phyloP scores from a whole-genome alignment of 2,888 invertebrate genomes.

The Taphrorychus bicolor region DNA sequence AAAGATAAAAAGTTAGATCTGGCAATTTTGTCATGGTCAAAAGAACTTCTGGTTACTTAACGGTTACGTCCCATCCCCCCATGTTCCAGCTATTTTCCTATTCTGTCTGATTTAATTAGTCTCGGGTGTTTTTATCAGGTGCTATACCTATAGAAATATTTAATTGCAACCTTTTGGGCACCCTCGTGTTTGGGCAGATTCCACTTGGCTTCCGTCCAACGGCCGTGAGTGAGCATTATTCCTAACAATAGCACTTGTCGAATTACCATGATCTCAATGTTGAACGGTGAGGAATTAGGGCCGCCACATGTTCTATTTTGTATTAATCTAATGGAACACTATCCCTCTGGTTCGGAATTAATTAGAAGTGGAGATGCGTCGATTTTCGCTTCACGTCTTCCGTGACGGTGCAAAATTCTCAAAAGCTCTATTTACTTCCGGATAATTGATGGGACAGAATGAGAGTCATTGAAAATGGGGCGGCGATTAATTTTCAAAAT shows the following conservation, averaged over 20 bases:
- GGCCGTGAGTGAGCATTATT: conserved; percentile 53
- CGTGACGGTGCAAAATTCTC: conserved; percentile 33
- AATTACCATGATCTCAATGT: conserved; percentile 52
- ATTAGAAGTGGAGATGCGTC: conserved; percentile 53
- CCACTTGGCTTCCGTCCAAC: conserved; percentile 26
- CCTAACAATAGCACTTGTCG: conserved; percentile 56
- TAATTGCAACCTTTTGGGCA: conserved; percentile 54
- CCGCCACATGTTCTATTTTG: conserved; percentile 54
- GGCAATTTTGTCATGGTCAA: too few species aligned
- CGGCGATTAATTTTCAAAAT: conserved; percentile 16
- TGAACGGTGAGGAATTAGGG: conserved; percentile 47
- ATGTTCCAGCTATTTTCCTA: not conserved
- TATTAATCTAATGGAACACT: conserved; percentile 55
- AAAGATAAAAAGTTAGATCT: too few species aligned
- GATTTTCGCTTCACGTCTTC: conserved; percentile 43
- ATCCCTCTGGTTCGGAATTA: conserved; percentile 54
- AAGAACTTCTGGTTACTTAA: too few species aligned
- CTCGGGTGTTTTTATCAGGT: conserved; percentile 47
- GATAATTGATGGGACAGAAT: conserved; percentile 28
- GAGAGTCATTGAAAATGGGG: conserved; percentile 11
- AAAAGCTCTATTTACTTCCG: conserved; percentile 30
- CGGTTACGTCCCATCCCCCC: too few species aligned
- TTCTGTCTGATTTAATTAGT: not conserved
- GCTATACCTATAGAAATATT: conserved; percentile 54
- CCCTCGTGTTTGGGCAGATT: conserved; percentile 26